Percentiles rank a stretch among this genome's conserved stretches.
Conservation (phyloP, 2,888 invertebrate species). For the Lacanobia oleracea region DNA sequence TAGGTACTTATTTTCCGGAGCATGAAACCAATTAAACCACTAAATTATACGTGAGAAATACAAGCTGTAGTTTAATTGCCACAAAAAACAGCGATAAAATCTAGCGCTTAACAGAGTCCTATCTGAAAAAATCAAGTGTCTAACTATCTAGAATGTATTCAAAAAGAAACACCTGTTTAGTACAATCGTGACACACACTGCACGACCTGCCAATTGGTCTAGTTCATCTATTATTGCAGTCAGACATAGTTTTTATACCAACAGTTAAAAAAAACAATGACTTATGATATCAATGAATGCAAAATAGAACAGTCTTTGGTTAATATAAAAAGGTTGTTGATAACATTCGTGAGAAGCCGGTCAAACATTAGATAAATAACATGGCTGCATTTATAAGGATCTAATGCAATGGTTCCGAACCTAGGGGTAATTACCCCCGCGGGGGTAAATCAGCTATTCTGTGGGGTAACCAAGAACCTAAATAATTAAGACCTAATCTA, state of each 20-base stretch:
- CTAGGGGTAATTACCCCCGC: too few species aligned
- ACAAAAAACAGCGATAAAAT: not conserved
- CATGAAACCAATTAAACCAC: not conserved
- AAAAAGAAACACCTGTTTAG: not conserved
- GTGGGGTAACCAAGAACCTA: too few species aligned
- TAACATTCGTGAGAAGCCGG: not conserved
- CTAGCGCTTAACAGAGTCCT: not conserved
- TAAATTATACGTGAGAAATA: not conserved
- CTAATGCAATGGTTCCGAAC: too few species aligned
- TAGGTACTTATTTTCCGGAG: not conserved
- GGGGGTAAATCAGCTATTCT: too few species aligned
- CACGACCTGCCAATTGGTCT: slow-evolving; percentile 33
- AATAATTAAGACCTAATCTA: too few species aligned
- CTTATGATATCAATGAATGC: not conserved
- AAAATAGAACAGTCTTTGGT: not conserved
- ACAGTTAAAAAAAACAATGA: slow-evolving; percentile 1
- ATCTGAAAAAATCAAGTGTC: not conserved
- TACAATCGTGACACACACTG: slow-evolving; percentile 18
- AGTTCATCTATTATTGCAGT: slow-evolving; percentile 4
- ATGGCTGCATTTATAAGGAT: too few species aligned
- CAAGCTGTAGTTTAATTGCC: not conserved
- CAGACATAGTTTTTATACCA: not conserved
- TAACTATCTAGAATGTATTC: slow-evolving; percentile 6
- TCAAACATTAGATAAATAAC: not conserved
- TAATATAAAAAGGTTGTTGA: not conserved